Percentiles rank a stretch among this genome's conserved stretches.
These are phyloP conservation scores for Stichodactyla mertensii DNA, from an alignment of 64 coral and sea anemone species.

Conservation along the genomic window DNA sequence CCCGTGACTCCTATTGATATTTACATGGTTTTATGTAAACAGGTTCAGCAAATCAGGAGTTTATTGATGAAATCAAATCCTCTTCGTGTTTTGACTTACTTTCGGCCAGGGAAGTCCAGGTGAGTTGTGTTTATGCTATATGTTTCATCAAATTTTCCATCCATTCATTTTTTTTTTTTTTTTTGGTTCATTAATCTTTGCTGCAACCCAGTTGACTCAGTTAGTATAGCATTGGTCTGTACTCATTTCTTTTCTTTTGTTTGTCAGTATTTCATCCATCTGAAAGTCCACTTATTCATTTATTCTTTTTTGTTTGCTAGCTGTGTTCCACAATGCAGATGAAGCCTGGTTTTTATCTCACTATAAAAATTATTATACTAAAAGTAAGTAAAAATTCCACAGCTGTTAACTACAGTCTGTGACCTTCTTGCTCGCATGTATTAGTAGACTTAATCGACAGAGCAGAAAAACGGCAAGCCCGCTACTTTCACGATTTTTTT, in stretches of 20 bases:
- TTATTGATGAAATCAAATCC: constrained; percentile 24
- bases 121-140: not conserved
- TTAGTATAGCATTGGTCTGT: too few relatives aligned
- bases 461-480: too few relatives aligned
- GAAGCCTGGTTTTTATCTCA: constrained; percentile 97
- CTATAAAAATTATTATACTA: constrained; percentile 94
- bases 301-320: constrained; percentile 23
- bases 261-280: not conserved
- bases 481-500: too few relatives aligned
- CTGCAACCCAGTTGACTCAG: too few relatives aligned
- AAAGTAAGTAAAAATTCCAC: constrained; percentile 43
- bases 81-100: constrained; percentile 10
- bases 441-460: too few relatives aligned
- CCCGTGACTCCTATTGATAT: too few relatives aligned
- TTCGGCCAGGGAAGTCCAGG: constrained; percentile 17
- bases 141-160: not conserved
- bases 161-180: not conserved
- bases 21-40: too few relatives aligned
- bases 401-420: not conserved
- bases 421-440: too few relatives aligned
- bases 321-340: constrained; percentile 77
- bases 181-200: not conserved
- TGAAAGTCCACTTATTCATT: not conserved
- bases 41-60: constrained; percentile 19
- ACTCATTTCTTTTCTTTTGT: too few relatives aligned